phyloP scores from a whole-genome alignment of 1,140 invertebrate species.

The Chlorops oryzae region DNA sequence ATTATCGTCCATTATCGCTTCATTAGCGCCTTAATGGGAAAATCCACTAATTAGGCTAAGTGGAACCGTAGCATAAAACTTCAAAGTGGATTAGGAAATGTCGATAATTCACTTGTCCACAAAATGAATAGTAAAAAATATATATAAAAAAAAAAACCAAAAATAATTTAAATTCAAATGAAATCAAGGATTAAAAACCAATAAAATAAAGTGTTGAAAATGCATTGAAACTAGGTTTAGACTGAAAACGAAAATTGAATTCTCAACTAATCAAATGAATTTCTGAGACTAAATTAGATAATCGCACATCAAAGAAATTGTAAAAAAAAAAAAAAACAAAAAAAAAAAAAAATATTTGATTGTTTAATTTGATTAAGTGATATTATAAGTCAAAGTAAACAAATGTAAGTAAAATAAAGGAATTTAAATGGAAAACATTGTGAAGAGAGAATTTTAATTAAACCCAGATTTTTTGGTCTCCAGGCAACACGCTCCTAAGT shows the following conservation, averaged over 20 bases:
- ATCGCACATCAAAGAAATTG: conserved; percentile 8
- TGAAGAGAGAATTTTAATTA: no score
- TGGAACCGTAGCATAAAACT: background rate
- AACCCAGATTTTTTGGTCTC: no score
- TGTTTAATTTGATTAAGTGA: background rate
- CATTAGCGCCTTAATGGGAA: no score
- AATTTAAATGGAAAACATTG: no score
- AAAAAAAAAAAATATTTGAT: background rate
- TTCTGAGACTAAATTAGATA: conserved; percentile 5
- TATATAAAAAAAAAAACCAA: background rate
- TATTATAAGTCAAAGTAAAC: no score
- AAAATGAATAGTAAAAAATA: background rate
- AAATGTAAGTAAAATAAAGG: no score
- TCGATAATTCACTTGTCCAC: background rate
- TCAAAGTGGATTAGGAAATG: background rate
- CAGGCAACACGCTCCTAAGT: no score
- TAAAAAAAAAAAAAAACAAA: background rate
- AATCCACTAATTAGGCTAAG: no score
- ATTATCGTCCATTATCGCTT: no score
- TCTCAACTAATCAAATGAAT: conserved; percentile 3
- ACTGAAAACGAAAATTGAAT: background rate
- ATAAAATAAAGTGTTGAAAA: background rate
- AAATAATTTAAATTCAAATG: conserved; percentile 1
- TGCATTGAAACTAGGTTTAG: background rate
- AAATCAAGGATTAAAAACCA: background rate